phyloP scores from a whole-genome alignment of 2,797 vertebrate species.

The Ceryle rudis region DNA sequence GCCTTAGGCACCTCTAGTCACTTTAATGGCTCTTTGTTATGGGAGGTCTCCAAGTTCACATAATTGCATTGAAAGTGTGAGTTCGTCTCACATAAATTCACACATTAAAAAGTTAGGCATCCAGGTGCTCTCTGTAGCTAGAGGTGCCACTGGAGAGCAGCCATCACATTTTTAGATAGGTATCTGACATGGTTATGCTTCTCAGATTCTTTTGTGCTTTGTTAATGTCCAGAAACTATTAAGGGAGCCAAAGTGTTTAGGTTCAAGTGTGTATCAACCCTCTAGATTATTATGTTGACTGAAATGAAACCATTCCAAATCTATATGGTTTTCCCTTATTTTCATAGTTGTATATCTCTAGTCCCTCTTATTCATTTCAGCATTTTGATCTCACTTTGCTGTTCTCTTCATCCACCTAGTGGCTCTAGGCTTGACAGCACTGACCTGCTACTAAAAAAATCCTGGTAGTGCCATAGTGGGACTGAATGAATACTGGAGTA shows the following conservation, averaged over 20 bases:
- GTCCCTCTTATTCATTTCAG: not conserved
- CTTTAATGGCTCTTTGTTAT: not conserved
- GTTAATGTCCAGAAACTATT: not conserved
- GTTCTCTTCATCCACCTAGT: not conserved
- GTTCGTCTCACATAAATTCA: not conserved
- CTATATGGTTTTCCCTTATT: not conserved
- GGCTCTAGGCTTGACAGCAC: not conserved
- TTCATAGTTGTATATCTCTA: not conserved
- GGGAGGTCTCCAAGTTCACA: not conserved
- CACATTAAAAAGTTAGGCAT: not conserved
- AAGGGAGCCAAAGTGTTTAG: not conserved
- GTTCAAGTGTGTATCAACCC: accelerated
- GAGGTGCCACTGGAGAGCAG: not conserved
- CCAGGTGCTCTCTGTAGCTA: not conserved
- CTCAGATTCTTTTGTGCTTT: not conserved
- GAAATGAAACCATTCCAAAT: not conserved
- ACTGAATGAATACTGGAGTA: not conserved
- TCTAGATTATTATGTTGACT: not conserved
- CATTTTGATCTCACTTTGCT: not conserved
- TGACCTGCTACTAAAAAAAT: not conserved
- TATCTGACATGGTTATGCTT: not conserved
- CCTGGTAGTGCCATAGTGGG: not conserved
- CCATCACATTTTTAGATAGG: not conserved
- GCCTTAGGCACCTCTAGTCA: not conserved
- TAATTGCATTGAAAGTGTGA: not conserved